Percentiles rank a stretch among this genome's conserved stretches.
These are phyloP conservation scores for Hycleus cichorii DNA, from an alignment of 1,140 invertebrate species.

Conservation along the genomic window DNA sequence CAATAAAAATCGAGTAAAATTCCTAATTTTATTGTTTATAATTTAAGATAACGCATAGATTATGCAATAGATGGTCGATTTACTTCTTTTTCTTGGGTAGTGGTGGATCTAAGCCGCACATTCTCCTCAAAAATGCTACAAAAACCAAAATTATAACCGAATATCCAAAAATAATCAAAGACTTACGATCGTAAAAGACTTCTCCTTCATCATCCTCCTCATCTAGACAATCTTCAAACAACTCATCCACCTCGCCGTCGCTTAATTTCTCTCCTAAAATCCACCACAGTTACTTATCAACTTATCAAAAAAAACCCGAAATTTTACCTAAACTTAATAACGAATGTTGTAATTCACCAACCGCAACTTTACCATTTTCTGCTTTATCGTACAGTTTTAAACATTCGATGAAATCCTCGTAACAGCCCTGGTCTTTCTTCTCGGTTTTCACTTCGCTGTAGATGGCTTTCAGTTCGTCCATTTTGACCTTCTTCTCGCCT, in stretches of 20 bases:
- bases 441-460: conserved; percentile 58
- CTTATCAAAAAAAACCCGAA: neutral
- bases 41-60: neutral
- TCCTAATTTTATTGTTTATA: too few species aligned
- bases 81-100: conserved; percentile 27
- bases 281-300: neutral
- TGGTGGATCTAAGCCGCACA: conserved; percentile 31
- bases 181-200: conserved; percentile 86
- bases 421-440: conserved; percentile 60
- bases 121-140: conserved; percentile 30
- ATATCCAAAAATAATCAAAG: neutral
- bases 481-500: conserved; percentile 45
- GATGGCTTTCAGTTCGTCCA: conserved; percentile 68
- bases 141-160: neutral
- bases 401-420: conserved; percentile 70
- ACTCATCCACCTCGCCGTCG: conserved; percentile 72
- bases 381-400: conserved; percentile 71
- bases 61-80: neutral
- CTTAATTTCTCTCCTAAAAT: conserved; percentile 73
- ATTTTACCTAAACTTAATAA: conserved; percentile 56
- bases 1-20: too few species aligned
- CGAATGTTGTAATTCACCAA: conserved; percentile 64
- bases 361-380: conserved; percentile 66
- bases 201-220: conserved; percentile 90
- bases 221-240: conserved; percentile 81